Base-by-base conservation (phyloP, 2,113 vertebrate species). In the Ctenomys sociabilis region DNA sequence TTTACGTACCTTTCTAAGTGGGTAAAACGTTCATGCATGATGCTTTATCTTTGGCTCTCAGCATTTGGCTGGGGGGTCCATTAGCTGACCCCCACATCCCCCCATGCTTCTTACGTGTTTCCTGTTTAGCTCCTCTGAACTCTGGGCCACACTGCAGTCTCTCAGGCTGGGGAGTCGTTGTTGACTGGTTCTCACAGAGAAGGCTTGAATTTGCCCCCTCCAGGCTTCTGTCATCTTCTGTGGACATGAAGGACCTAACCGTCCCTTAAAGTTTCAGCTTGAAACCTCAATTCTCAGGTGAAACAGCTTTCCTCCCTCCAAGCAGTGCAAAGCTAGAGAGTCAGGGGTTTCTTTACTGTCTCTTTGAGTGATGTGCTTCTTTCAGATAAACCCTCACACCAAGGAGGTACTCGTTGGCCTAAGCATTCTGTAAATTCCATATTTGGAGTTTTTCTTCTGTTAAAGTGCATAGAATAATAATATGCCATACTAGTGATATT, bases 291-390 rank as follows among this genome's bases (percentile, higher is more conserved):
- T 14, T 63, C 52, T 93, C 10, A 17, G 13, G 3, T 26, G 22
- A 85, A 66, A 28, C 1, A 4, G 12, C 43, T 80, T 80, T 61
- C n/a, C 30, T 59, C 28, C 63, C 2, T 59, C 70, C 7, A n/a
- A 32, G 14, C 17, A 7, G 4, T 17, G 9, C 64, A 37, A 68
- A 28, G 22, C 16, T 16, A 14, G 80, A 87, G 32, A 32, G 1
- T 32, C 8, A 0, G 0, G 26, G 1, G n/a, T 49, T 75, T 32
- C 30, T 59, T 35, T 24, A 0, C 14, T 24, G 0, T 3, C 14
- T 49, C n/a, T 32, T 22, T 26, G 24, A 14, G 0, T 4, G 37
- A 19, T 37, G n/a, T 4, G 3, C 11, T 80, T 90, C 57, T 82
- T 68, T 52, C 61, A 57, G 2, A 10, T 3, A 35, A 28, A 37